These are phyloP conservation scores for Drosophila kohkoa DNA, from an alignment of 1,140 invertebrate genomes.

Conservation along the genomic window DNA sequence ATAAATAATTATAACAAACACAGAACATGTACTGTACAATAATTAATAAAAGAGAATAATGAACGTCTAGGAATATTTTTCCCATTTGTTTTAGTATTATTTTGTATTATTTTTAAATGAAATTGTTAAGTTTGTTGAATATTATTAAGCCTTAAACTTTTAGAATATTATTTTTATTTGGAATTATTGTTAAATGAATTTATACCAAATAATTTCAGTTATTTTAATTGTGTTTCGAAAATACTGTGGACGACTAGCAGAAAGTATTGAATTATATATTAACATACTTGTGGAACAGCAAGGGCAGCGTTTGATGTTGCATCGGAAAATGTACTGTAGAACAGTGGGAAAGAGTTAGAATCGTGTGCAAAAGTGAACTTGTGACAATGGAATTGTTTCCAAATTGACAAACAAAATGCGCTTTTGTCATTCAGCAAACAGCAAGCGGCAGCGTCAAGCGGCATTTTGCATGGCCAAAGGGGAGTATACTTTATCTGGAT, in stretches of 20 bases:
- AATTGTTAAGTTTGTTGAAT: too few species aligned
- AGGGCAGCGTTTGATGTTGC: conserved; percentile 49
- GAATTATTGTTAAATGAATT: conserved; percentile 18
- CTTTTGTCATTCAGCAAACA: conserved; percentile 47
- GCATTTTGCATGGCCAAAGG: conserved; percentile 48
- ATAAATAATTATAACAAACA: too few species aligned
- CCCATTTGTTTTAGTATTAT: too few species aligned
- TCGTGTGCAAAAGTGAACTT: conserved; percentile 16
- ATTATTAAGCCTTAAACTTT: too few species aligned
- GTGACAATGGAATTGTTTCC: conserved; percentile 54
- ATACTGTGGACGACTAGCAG: conserved; percentile 37
- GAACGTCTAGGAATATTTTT: too few species aligned
- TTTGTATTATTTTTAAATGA: too few species aligned
- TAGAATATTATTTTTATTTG: too few species aligned
- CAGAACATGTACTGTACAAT: too few species aligned
- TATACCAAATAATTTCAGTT: conserved; percentile 5
- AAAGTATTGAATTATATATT: conserved; percentile 62
- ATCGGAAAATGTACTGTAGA: conserved; percentile 1
- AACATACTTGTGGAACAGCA: conserved; percentile 52
- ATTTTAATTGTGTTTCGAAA: conserved; percentile 45
- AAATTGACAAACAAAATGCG: conserved; percentile 51
- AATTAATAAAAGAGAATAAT: too few species aligned
- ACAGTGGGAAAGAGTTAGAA: not conserved
- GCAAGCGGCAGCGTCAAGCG: conserved; percentile 31
- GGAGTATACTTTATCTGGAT: conserved; percentile 60